phyloP scores from a whole-genome alignment of 2,888 invertebrate species.

The Lithophane socia region DNA sequence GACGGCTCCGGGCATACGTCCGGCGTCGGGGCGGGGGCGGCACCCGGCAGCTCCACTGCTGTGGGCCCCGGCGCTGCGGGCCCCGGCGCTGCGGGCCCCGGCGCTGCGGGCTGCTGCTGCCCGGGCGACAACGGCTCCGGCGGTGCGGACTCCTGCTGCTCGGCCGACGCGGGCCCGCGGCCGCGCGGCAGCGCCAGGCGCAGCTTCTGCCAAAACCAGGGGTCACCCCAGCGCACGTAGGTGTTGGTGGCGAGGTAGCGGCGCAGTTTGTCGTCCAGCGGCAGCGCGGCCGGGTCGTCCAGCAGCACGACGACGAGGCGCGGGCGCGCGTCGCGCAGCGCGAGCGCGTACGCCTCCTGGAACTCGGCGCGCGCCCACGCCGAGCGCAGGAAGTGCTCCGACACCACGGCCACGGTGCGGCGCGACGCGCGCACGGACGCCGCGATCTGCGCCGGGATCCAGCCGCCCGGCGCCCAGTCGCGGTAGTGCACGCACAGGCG shows the following conservation, averaged over 20 bases:
- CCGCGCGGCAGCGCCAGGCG: slow-evolving; percentile 92
- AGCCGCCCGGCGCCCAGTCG: slow-evolving; percentile 66
- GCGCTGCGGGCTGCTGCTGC: not conserved
- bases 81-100: not conserved
- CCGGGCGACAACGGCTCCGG: not conserved
- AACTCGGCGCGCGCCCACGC: slow-evolving; percentile 93
- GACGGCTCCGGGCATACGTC: not conserved
- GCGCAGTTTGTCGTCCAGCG: slow-evolving; percentile 91
- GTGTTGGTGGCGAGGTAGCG: slow-evolving; percentile 93
- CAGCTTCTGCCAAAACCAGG: slow-evolving; percentile 95
- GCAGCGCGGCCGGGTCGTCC: slow-evolving; percentile 80
- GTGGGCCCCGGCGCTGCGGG: not conserved
- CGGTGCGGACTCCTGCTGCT: slow-evolving; percentile 88
- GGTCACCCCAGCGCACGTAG: slow-evolving; percentile 95
- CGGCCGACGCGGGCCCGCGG: slow-evolving; percentile 74
- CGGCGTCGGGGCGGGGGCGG: not conserved
- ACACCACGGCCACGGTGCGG: slow-evolving; percentile 64
- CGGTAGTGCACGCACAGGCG: slow-evolving; percentile 65
- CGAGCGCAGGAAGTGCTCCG: slow-evolving; percentile 74
- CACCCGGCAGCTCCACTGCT: not conserved
- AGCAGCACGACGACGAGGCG: slow-evolving; percentile 94
- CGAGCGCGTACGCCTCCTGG: slow-evolving; percentile 89
- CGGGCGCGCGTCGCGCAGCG: slow-evolving; percentile 88
- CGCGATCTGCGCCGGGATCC: slow-evolving; percentile 67
- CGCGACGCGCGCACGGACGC: slow-evolving; percentile 59